Evolutionary conservation across 2,113 vertebrate genomes (phyloP), one percentile per base, ranked within the genome.

Genomic region (Scartelaos histophorus): DNA sequence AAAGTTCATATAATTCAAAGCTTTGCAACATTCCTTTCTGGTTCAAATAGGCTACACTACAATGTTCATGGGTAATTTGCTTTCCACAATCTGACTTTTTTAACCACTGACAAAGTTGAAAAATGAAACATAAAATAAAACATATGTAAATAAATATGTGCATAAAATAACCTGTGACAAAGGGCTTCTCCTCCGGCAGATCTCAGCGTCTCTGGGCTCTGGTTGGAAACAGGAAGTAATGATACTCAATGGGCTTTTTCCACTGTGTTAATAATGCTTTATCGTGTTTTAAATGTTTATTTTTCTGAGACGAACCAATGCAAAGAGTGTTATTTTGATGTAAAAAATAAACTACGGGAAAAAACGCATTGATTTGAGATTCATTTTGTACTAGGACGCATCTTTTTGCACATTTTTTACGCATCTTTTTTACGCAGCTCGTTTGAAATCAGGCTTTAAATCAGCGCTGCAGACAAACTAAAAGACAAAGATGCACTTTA

Each of bases 321-420:
- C 61, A 64, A 64, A 64, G 34, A 64, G 61, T 64, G 29, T 61
- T 64, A 64, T 64, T 64, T 12, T 43, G 43, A 16, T 72, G 58
- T 13, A 7, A 25, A 21, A n/a, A 73, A 74, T 73, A 46, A 76
- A 67, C 1, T 7, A 13, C 21, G 17, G 60, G 29, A 29, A 45
- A 47, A 62, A 76, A 34, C 12, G 45, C 54, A 46, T 51, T 67
- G 17, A 56, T 56, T 46, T 67, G 34, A 49, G 43, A 16, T 74
- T 66, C 1, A 46, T 34, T 2, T 47, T 70, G 22, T 43, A 43
- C 38, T 19, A 11, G 24, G 16, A 15, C 47, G 16, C 47, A 53
- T 19, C 47, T 3, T 53, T 9, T 19, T 53, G 3, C 51, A 3
- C n/a, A n/a, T n/a, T n/a, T n/a, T n/a, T n/a, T n/a, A n/a, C n/a